These are phyloP conservation scores for Brachionus rubens DNA, from an alignment of 1,140 invertebrate species.

Conservation along the genomic window DNA sequence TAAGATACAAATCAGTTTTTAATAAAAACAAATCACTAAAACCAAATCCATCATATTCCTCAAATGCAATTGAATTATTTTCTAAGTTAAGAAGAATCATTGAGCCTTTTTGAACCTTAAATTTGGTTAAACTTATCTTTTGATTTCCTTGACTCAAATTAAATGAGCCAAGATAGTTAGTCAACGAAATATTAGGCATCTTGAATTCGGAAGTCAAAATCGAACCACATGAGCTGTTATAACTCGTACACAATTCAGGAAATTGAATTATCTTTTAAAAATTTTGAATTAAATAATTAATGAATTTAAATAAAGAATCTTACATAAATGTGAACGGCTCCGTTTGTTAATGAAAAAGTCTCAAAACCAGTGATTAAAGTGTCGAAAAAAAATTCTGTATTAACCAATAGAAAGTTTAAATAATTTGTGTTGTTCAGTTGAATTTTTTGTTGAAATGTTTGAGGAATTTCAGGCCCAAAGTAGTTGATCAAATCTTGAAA, in stretches of 20 bases:
- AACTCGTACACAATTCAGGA: no score
- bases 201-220: no score
- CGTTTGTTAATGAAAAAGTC: background rate
- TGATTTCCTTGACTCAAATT: no score
- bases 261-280: background rate
- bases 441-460: no score
- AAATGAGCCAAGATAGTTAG: no score
- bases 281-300: background rate
- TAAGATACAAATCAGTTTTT: background rate
- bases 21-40: background rate
- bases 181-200: no score
- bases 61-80: background rate
- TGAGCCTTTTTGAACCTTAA: background rate
- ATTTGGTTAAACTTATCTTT: no score
- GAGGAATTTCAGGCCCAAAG: no score
- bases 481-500: no score
- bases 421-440: no score
- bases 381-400: background rate
- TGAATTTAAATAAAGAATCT: background rate
- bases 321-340: background rate
- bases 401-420: background rate
- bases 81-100: background rate
- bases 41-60: background rate
- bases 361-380: background rate
- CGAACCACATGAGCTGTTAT: no score